Evolutionary conservation across 2,888 invertebrate genomes (phyloP), one percentile per base, ranked within the genome.

Genomic region (Stegana nigrithorax): DNA sequence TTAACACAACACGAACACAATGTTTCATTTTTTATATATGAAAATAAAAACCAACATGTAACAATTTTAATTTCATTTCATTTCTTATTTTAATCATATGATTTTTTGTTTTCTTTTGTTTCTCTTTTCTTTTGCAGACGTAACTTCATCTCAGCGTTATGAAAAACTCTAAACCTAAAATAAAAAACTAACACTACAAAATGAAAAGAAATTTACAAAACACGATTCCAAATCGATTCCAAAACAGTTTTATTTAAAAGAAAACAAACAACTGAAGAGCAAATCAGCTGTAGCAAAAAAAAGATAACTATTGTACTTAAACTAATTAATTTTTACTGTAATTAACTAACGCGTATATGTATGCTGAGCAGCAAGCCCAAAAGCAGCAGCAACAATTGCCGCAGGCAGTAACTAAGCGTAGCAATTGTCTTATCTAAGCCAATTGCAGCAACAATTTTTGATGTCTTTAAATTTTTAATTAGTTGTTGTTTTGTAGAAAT

Each of bases 91-190:
- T 23, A 39, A 70, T 65, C 63, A 68, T n/a, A n/a, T n/a, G n/a
- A n/a, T 59, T 63, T 66, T 65, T 73, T 67, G 61, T 66, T 68
- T 72, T 70, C 73, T 68, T 62, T 50, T 50, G 55, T 59, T 78
- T 78, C 78, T 75, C 71, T 80, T 73, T 88, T 89, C 89, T 88
- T 89, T 92, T 92, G 88, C 94, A 94, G 94, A 95, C 89, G 93
- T 94, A 87, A 93, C 91, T 89, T 91, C 94, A 87, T 91, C 92
- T 88, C 92, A 93, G 90, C 94, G 94, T 88, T 95, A 94, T 88
- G 94, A 94, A 90, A 94, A 94, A 90, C 92, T 95, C 88, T 94
- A 92, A 92, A 88, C 66, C 69, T 67, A 68, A 69, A n/a, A n/a
- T n/a, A n/a, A n/a, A 61, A 72, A 72, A 14, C 26, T 12, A 53